These are phyloP conservation scores for Mastacembelus armatus DNA, from an alignment of 2,797 vertebrate genomes.

Conservation along the genomic window DNA sequence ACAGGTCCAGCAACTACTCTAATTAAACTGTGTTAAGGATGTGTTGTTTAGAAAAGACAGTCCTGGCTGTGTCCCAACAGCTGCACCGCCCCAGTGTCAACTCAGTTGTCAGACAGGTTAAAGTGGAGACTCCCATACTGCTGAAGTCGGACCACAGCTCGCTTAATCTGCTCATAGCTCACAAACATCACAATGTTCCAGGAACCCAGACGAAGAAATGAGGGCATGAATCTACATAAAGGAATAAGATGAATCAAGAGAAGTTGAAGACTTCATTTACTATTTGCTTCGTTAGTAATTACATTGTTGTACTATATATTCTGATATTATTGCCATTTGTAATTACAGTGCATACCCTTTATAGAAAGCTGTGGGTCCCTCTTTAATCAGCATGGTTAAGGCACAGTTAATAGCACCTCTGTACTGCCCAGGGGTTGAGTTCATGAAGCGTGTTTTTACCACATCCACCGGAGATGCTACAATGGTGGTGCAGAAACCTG, in stretches of 20 bases:
- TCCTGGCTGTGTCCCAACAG: too few species aligned
- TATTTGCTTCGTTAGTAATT: not conserved
- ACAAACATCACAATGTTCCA: conserved; percentile 93
- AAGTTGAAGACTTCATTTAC: not conserved
- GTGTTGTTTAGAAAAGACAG: not conserved
- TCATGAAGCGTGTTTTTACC: conserved; percentile 96
- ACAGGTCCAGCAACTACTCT: too few species aligned
- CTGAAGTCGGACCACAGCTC: conserved; percentile 68
- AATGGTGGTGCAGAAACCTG: conserved; percentile 93
- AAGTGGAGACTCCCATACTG: conserved; percentile 55
- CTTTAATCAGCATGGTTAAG: conserved; percentile 85
- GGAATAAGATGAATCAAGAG: not conserved
- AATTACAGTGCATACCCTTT: conserved; percentile 83
- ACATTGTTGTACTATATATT: not conserved
- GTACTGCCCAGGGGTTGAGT: conserved; percentile 86
- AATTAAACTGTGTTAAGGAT: not conserved
- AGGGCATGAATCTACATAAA: conserved; percentile 85
- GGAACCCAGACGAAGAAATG: conserved; percentile 89
- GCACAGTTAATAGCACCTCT: conserved; percentile 85
- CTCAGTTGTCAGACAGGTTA: conserved; percentile 18
- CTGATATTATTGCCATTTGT: not conserved
- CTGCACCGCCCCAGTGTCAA: not conserved
- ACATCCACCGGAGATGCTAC: conserved; percentile 94
- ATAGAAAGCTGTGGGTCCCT: conserved; percentile 89
- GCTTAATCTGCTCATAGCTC: conserved; percentile 86